Conservation (phyloP, 1,140 invertebrate genomes). For the Anoplolepis gracilipes region DNA sequence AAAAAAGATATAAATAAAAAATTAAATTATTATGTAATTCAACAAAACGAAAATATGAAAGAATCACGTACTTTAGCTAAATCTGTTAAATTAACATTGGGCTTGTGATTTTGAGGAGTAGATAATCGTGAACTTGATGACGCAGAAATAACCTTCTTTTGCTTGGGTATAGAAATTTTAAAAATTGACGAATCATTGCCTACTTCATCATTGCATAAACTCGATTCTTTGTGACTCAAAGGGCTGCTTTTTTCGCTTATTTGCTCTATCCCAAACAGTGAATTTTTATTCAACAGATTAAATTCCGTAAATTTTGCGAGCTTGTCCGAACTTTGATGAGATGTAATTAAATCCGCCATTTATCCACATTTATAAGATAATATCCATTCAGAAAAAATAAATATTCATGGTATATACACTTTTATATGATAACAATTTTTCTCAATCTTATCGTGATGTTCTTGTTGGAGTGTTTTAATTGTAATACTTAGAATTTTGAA, state of each 20-base stretch:
- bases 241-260: not conserved
- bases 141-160: not conserved
- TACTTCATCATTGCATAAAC: too few relatives aligned
- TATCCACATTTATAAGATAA: not conserved
- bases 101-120: not conserved
- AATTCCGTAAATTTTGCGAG: not conserved
- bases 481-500: constrained; percentile 10
- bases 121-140: not conserved
- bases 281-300: not conserved
- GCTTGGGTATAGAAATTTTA: not conserved
- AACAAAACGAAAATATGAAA: not conserved
- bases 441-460: not conserved
- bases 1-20: not conserved
- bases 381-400: not conserved
- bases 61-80: not conserved
- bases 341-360: not conserved
- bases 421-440: not conserved
- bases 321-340: not conserved
- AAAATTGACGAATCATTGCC: not conserved
- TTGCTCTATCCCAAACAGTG: not conserved
- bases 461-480: not conserved
- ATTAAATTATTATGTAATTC: too few relatives aligned
- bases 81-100: not conserved
- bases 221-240: not conserved
- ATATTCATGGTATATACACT: not conserved